These are phyloP conservation scores for Zygaena filipendulae DNA, from an alignment of 2,888 invertebrate genomes.

Conservation along the genomic window DNA sequence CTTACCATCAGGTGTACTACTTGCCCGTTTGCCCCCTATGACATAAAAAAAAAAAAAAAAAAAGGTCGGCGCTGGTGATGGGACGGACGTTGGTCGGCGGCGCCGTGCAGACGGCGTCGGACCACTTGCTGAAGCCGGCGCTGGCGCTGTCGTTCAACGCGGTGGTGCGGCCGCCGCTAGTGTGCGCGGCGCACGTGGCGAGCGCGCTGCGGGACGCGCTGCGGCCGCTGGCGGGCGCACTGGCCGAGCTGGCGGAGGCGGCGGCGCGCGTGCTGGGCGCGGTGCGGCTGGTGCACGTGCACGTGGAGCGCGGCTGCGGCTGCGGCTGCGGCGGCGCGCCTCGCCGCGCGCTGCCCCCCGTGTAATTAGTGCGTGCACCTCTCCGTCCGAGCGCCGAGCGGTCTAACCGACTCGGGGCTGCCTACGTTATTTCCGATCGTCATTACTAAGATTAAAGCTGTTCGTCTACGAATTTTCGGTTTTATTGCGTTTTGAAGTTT, in stretches of 20 bases:
- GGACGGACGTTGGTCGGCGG: constrained; percentile 25
- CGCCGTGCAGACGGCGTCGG: constrained; percentile 41
- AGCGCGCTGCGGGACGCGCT: constrained; percentile 72
- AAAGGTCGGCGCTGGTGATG: constrained; percentile 22
- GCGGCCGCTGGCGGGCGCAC: constrained; percentile 23
- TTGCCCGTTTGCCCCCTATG: too few species aligned
- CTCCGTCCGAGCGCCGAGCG: constrained; percentile 1
- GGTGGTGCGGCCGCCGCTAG: constrained; percentile 74
- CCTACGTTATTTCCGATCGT: too few species aligned
- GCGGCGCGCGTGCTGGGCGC: constrained; percentile 67
- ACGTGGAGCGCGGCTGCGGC: constrained; percentile 26
- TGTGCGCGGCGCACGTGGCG: constrained; percentile 70
- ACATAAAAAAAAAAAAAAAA: too few species aligned
- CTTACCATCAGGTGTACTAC: too few species aligned
- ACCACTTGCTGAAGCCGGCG: constrained; percentile 76
- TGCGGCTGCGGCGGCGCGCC: constrained; percentile 25
- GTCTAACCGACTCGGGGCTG: neutral
- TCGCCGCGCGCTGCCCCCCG: constrained; percentile 20
- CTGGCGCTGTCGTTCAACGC: constrained; percentile 76
- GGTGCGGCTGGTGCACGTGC: constrained; percentile 20
- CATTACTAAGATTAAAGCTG: too few species aligned
- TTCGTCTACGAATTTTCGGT: too few species aligned
- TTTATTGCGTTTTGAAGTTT: too few species aligned
- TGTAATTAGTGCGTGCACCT: constrained; percentile 18
- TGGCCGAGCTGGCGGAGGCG: constrained; percentile 63